Evolutionary conservation across 2,113 vertebrate species (phyloP).

Genomic region (Peromyscus californicus): DNA sequence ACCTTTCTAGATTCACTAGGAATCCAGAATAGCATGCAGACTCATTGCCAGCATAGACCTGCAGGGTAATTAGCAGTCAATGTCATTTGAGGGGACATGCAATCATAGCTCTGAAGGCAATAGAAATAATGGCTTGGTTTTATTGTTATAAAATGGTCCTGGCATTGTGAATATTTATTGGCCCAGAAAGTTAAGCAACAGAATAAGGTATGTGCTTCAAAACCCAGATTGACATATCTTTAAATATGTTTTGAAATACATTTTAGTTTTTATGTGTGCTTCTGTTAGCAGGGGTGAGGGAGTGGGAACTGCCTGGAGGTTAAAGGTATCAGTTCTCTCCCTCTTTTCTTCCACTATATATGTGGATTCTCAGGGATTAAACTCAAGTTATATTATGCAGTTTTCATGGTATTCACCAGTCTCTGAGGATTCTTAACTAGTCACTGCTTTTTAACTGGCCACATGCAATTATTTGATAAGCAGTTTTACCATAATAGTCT

Average conservation of each 20-base stretch:
- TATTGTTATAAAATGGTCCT: neutral
- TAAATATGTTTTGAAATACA: neutral
- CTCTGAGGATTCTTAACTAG: neutral
- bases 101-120: too few species aligned
- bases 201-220: neutral
- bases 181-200: neutral
- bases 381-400: neutral
- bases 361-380: neutral
- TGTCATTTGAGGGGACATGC: neutral
- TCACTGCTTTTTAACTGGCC: neutral
- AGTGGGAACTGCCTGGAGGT: neutral
- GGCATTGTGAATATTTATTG: neutral
- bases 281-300: rapidly evolving
- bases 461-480: neutral
- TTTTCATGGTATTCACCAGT: neutral
- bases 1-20: neutral
- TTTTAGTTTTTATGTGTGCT: neutral
- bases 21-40: neutral
- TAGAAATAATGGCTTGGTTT: neutral
- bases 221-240: neutral
- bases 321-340: neutral
- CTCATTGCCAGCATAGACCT: neutral
- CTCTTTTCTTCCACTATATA: neutral
- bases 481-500: neutral
- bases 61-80: neutral